These are phyloP conservation scores for Chrysogorgia sp. DNA, from an alignment of 92 coral and sea anemone genomes.

Conservation along the genomic window DNA sequence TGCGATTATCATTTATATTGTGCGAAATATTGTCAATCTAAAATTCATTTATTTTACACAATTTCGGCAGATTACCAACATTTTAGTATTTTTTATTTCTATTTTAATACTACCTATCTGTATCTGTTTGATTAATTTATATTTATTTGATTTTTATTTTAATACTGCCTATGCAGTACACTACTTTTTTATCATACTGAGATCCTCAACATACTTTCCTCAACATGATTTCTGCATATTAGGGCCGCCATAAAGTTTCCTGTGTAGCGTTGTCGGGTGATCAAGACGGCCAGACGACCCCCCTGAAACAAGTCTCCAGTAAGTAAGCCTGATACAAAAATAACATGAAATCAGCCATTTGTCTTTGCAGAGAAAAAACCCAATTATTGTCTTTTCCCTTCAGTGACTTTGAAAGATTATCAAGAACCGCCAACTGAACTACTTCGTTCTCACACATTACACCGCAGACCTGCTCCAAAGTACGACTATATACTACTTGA, in stretches of 20 bases:
- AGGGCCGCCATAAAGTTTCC: neutral
- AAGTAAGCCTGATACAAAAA: neutral
- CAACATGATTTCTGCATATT: too few relatives aligned
- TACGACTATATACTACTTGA: constrained; percentile 76
- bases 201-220: neutral
- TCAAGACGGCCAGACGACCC: neutral
- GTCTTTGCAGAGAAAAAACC: neutral
- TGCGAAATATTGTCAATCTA: neutral
- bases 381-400: too few relatives aligned
- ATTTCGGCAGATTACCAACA: too few relatives aligned
- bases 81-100: too few relatives aligned
- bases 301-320: constrained; percentile 16
- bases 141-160: too few relatives aligned
- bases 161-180: too few relatives aligned
- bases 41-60: too few relatives aligned
- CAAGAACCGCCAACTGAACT: constrained; percentile 70
- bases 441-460: constrained; percentile 43
- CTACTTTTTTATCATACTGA: too few relatives aligned
- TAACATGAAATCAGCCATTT: neutral
- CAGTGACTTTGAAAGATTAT: constrained; percentile 79
- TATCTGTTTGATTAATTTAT: neutral
- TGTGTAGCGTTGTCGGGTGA: neutral
- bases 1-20: neutral
- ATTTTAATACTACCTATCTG: neutral
- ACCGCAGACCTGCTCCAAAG: constrained; percentile 65